phyloP scores from a whole-genome alignment of 1,140 invertebrate genomes.

The Pseudomyrmex sp. region DNA sequence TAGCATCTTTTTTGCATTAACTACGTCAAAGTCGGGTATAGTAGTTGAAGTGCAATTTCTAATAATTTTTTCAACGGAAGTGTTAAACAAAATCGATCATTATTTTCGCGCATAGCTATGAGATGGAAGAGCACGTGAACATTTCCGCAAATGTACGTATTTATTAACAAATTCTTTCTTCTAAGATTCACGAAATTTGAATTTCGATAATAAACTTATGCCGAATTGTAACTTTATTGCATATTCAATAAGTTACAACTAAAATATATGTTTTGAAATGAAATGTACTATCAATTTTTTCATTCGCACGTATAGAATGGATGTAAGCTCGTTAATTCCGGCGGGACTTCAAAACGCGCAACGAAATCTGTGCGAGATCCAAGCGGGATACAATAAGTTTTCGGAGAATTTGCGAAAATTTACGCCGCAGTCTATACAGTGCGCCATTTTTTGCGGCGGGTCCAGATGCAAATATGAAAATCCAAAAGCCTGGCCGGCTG shows the following conservation, averaged over 20 bases:
- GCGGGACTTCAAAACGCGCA: slow-evolving; percentile 79
- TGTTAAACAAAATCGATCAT: slow-evolving; percentile 43
- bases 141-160: slow-evolving; percentile 59
- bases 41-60: not conserved
- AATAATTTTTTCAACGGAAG: slow-evolving; percentile 6
- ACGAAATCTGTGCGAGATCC: slow-evolving; percentile 71
- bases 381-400: slow-evolving; percentile 85
- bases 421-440: slow-evolving; percentile 89
- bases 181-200: not conserved
- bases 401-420: slow-evolving; percentile 86
- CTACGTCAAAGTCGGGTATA: slow-evolving; percentile 11
- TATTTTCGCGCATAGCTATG: slow-evolving; percentile 58
- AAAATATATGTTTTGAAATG: not conserved
- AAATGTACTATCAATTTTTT: not conserved
- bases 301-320: slow-evolving; percentile 75
- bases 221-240: not conserved
- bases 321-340: slow-evolving; percentile 81
- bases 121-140: slow-evolving; percentile 56
- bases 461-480: slow-evolving; percentile 93
- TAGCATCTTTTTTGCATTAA: slow-evolving; percentile 54
- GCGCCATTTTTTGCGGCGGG: slow-evolving; percentile 93
- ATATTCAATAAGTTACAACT: not conserved
- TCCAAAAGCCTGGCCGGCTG: slow-evolving; percentile 87
- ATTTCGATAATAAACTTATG: not conserved
- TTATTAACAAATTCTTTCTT: not conserved